Evolutionary conservation across 2,113 vertebrate species (phyloP).

Genomic region (Cranoglanis bouderius): DNA sequence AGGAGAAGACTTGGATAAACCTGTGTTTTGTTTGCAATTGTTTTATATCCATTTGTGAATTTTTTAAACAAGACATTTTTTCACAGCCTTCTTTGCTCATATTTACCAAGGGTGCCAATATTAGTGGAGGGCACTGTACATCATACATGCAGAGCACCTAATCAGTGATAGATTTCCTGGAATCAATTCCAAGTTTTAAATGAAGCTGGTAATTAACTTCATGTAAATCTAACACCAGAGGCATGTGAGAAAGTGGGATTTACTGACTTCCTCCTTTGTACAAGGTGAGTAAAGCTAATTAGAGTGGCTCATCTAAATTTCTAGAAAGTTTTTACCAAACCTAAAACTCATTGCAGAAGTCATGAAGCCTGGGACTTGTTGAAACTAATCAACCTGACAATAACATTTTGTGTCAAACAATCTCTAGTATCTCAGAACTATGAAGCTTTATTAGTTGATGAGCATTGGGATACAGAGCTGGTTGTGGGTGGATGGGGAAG

Average conservation of each 20-base stretch:
- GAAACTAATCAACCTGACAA: not conserved
- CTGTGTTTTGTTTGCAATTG: too few species aligned
- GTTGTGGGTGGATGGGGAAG: not conserved
- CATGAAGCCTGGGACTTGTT: not conserved
- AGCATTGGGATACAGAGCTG: not conserved
- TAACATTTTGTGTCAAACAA: constrained; percentile 2
- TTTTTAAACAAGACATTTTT: too few species aligned
- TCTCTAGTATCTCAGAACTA: not conserved
- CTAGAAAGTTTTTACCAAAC: constrained; percentile 6
- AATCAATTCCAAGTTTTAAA: not conserved
- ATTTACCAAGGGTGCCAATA: too few species aligned
- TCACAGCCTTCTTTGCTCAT: too few species aligned
- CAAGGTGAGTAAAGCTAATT: not conserved
- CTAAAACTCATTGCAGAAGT: not conserved
- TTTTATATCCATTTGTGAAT: too few species aligned
- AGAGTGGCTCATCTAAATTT: not conserved
- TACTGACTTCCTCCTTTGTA: not conserved
- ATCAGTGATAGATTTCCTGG: not conserved
- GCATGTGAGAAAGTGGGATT: not conserved
- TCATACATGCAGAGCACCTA: not conserved
- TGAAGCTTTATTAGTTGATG: not conserved
- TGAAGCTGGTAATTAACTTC: constrained; percentile 12
- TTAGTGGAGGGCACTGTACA: too few species aligned
- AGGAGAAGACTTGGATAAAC: too few species aligned
- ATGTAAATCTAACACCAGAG: not conserved